These are phyloP conservation scores for Lepus townsendii DNA, from an alignment of 2,797 vertebrate species.

Conservation along the genomic window DNA sequence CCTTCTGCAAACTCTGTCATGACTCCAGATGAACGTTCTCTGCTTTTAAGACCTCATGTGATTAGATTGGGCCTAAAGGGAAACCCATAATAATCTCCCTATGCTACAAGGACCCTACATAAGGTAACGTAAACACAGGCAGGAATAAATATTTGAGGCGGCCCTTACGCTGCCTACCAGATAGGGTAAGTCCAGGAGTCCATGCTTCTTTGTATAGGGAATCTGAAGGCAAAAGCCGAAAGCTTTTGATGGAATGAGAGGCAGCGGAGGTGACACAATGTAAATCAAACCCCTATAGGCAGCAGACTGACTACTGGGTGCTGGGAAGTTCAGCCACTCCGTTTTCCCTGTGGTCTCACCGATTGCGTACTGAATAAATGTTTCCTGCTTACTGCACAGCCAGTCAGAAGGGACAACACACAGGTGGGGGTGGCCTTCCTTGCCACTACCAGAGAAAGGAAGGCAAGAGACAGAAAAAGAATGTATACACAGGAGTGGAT, in stretches of 20 bases:
- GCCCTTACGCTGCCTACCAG: neutral
- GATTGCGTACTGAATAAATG: neutral
- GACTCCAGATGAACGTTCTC: neutral
- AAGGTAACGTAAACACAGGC: neutral
- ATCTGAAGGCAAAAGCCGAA: neutral
- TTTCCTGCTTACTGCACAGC: neutral
- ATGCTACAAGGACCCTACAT: neutral
- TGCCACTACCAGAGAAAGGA: neutral
- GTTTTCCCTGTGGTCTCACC: neutral
- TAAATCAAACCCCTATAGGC: neutral
- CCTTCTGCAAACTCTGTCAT: neutral
- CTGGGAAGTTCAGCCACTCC: neutral
- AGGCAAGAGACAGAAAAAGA: neutral
- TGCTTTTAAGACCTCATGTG: neutral
- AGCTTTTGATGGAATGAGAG: neutral
- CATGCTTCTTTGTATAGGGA: neutral
- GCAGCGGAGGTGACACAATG: neutral
- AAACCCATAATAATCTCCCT: constrained; percentile 10
- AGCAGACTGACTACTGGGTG: neutral
- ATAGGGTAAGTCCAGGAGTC: neutral
- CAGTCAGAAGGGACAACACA: neutral
- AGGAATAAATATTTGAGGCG: neutral
- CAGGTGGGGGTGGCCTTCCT: neutral
- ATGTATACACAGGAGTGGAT: neutral
- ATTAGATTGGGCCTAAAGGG: neutral